Conservation (phyloP, 2,888 invertebrate genomes). For the Melinopterus prodromus region DNA sequence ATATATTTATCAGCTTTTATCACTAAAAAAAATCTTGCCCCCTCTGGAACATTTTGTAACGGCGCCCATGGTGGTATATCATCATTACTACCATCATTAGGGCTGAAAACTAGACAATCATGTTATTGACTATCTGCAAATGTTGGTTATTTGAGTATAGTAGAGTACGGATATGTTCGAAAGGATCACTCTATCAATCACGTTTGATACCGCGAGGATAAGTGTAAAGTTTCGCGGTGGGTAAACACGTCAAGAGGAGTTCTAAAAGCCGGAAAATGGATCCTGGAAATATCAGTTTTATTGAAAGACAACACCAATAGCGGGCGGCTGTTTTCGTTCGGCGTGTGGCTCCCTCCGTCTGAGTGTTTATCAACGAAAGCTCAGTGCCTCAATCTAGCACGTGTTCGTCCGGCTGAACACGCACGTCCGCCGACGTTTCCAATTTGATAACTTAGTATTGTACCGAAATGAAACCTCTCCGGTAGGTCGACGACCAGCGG, state of each 20-base stretch:
- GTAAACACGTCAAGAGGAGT: conserved; percentile 16
- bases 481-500: not conserved
- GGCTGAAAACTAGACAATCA: no score
- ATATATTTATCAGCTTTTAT: no score
- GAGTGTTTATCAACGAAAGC: conserved; percentile 23
- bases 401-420: conserved; percentile 12
- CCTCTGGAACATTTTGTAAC: no score
- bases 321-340: conserved; percentile 10
- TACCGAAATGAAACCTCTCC: not conserved
- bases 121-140: no score
- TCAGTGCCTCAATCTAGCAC: conserved; percentile 4
- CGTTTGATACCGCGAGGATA: not conserved
- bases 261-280: conserved; percentile 14
- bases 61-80: no score
- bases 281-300: conserved; percentile 23
- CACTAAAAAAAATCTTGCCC: no score
- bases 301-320: conserved; percentile 23
- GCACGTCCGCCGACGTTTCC: conserved; percentile 4
- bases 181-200: not conserved
- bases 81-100: no score
- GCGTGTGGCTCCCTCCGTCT: not conserved
- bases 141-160: no score
- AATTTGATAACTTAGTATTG: conserved; percentile 11
- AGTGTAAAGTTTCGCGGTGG: conserved; percentile 12
- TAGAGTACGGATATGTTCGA: not conserved